Percentiles rank a stretch among this genome's conserved stretches.
These are phyloP conservation scores for Hippopotamyrus pictus DNA, from an alignment of 2,797 vertebrate species.

Conservation along the genomic window DNA sequence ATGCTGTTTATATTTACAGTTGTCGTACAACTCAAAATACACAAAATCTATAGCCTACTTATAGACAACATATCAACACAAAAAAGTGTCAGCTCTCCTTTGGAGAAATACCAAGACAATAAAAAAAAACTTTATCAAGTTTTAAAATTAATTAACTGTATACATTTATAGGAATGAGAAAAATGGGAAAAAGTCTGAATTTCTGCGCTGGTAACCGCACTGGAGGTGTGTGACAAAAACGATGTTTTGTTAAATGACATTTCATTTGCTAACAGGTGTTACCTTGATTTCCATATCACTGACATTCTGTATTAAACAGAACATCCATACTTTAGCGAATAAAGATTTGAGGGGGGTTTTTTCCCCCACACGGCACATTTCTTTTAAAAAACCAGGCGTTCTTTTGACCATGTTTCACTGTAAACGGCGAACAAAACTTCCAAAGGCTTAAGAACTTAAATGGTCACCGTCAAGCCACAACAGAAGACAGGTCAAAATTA, in stretches of 20 bases:
- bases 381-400: background rate
- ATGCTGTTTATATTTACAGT: background rate
- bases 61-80: background rate
- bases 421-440: background rate
- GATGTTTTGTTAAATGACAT: background rate
- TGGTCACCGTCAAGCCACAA: background rate
- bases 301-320: background rate
- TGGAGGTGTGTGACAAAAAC: background rate
- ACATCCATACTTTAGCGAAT: background rate
- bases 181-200: background rate
- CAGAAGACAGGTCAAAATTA: background rate
- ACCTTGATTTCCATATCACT: background rate
- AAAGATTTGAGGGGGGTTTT: background rate
- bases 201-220: background rate
- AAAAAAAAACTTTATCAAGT: background rate
- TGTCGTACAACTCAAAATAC: background rate
- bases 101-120: constrained; percentile 7
- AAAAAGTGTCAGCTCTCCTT: constrained; percentile 3
- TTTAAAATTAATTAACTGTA: background rate
- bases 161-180: background rate
- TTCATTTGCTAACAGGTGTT: background rate
- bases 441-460: background rate
- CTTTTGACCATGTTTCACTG: background rate
- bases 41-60: background rate
- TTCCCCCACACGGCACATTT: too few relatives aligned